Base-by-base conservation (phyloP, 2,113 vertebrate genomes). In the Nannobrachium achirus region DNA sequence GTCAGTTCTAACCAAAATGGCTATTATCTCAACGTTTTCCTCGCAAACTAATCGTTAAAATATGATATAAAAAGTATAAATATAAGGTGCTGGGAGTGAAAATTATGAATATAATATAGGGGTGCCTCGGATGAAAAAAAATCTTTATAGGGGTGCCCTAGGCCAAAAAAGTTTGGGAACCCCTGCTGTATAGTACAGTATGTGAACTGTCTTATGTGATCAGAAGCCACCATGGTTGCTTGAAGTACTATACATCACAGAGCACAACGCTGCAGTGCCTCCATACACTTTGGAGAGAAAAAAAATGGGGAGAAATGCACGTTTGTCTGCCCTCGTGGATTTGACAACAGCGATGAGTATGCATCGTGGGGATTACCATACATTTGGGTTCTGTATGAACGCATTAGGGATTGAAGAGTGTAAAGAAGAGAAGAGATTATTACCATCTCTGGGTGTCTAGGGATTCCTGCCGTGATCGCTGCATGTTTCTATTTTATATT, bases 381-480 rank as follows among this genome's bases (percentile, higher is more conserved):
- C 86, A 89, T 89, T 84, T 86, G 63, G 85, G 16, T 89, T 86
- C 89, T 80, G 77, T 67, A 16, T 65, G 52, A 68, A 80, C 44
- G 62, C 56, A 81, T 83, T 82, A 81, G 80, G 71, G 81, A 82
- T 73, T 25, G 64, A 80, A 80, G 64, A 89, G 82, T 82, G 77
- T 76, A 82, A 81, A 79, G 78, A 80, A 86, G 80, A 79, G 71
- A 48, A 71, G 68, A 85, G 88, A 92, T 90, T 90, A 88, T 78
- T 62, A 71, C 69, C 83, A 85, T 86, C 85, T 86, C 63, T 68
- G 72, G 66, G 76, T 84, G 85, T 79, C 72, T 49, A 79, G 76
- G 81, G 81, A 89, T 89, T 89, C 86, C 75, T 78, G 59, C 10
- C 69, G 25, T 33, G 25, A 20, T 79, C 76, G 67, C 71, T 79